phyloP scores from a whole-genome alignment of 2,888 invertebrate species.

The Nesidiocoris tenuis region DNA sequence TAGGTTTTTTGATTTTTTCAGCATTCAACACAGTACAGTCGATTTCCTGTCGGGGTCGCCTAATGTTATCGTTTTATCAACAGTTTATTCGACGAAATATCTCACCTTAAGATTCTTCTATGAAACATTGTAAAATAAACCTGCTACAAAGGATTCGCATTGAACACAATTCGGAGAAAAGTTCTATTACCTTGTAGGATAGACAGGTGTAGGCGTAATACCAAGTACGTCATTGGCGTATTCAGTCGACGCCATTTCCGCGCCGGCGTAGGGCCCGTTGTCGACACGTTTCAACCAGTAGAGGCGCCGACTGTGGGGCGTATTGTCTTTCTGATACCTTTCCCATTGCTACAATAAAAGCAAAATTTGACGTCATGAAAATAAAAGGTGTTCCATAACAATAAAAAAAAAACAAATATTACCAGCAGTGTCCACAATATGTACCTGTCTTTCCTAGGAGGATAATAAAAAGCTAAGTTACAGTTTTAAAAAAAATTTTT shows the following conservation, averaged over 20 bases:
- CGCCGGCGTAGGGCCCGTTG: conserved; percentile 84
- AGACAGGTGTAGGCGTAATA: conserved; percentile 35
- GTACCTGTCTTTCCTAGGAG: too few relatives aligned
- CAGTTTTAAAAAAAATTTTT: too few relatives aligned
- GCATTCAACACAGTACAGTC: neutral
- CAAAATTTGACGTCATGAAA: conserved; percentile 30
- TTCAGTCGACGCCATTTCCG: conserved; percentile 81
- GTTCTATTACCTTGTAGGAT: conserved; percentile 17
- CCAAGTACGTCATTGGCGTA: conserved; percentile 88
- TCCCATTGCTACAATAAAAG: conserved; percentile 86
- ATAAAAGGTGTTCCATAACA: neutral
- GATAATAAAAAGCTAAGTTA: too few relatives aligned
- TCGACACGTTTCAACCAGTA: conserved; percentile 92
- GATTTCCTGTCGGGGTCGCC: neutral
- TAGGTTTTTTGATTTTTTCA: neutral
- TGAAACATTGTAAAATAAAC: too few relatives aligned
- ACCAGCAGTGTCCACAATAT: too few relatives aligned
- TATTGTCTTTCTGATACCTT: conserved; percentile 78
- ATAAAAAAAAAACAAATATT: neutral
- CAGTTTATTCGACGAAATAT: neutral
- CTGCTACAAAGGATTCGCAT: neutral
- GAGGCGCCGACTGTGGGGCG: conserved; percentile 81
- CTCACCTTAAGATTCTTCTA: too few relatives aligned
- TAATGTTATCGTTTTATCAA: neutral
- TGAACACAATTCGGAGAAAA: neutral